Percentiles rank a stretch among this genome's conserved stretches.
Evolutionary conservation across 2,113 vertebrate species (phyloP).

Genomic region (Notechis scutatus): DNA sequence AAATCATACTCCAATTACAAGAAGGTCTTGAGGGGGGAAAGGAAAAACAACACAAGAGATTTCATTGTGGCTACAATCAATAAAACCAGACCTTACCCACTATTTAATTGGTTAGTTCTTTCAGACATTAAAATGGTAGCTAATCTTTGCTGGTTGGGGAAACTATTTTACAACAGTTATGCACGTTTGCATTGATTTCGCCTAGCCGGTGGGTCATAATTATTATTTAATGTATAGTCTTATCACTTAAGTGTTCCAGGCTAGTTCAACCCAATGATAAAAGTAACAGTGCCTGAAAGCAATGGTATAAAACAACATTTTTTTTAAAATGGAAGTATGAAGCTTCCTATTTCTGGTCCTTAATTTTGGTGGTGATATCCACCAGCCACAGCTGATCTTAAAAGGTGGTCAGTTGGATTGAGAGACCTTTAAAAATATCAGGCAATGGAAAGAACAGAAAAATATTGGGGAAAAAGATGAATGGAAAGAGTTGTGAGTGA

Average conservation of each 20-base stretch:
- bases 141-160: conserved; percentile 58
- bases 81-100: conserved; percentile 70
- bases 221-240: conserved; percentile 58
- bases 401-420: not conserved
- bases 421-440: not conserved
- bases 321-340: not conserved
- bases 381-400: not conserved
- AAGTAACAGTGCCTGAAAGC: conserved; percentile 19
- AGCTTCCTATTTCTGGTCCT: not conserved
- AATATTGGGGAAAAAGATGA: not conserved
- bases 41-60: conserved; percentile 51
- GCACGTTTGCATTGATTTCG: conserved; percentile 64
- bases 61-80: conserved; percentile 67
- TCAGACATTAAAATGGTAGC: conserved; percentile 66
- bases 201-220: conserved; percentile 54
- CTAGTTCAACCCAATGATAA: conserved; percentile 38
- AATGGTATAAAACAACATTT: not conserved
- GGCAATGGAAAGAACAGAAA: not conserved
- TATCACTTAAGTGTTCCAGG: conserved; percentile 48
- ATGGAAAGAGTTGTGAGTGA: not conserved
- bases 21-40: conserved; percentile 10
- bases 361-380: not conserved
- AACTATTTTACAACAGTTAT: conserved; percentile 51
- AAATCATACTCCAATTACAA: conserved; percentile 60
- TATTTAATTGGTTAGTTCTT: conserved; percentile 70